phyloP scores from a whole-genome alignment of 2,888 invertebrate genomes.

The Amphimallon solstitiale region DNA sequence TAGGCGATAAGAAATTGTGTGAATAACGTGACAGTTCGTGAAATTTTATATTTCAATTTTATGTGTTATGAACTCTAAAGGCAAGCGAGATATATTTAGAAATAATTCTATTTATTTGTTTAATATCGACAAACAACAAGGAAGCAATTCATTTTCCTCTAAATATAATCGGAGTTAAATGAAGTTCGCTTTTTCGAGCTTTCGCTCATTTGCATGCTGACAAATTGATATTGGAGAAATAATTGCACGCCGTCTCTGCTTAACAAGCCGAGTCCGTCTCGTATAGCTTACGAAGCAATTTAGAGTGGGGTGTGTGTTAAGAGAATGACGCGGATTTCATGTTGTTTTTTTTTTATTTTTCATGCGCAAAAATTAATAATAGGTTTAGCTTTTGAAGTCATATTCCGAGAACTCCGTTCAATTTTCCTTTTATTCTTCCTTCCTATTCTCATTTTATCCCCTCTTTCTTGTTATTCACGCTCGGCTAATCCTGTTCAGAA shows the following conservation, averaged over 20 bases:
- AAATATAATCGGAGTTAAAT: neutral
- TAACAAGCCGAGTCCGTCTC: too few relatives aligned
- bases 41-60: too few relatives aligned
- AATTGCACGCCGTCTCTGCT: too few relatives aligned
- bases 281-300: too few relatives aligned
- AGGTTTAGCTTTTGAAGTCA: neutral
- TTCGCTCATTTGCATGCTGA: neutral
- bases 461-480: neutral
- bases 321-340: too few relatives aligned
- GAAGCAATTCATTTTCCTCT: neutral
- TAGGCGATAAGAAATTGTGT: too few relatives aligned
- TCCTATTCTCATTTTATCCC: neutral
- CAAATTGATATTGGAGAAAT: too few relatives aligned
- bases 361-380: too few relatives aligned
- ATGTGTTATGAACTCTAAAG: constrained; percentile 2
- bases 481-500: constrained; percentile 4
- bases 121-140: neutral
- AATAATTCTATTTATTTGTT: constrained; percentile 2
- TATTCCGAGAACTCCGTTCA: neutral
- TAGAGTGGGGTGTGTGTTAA: too few relatives aligned
- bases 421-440: neutral
- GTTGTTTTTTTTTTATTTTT: too few relatives aligned
- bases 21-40: too few relatives aligned
- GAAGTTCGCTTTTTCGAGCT: neutral
- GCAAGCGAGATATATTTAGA: neutral